Evolutionary conservation across 2,113 vertebrate genomes (phyloP).

Genomic region (Cyanoderma ruficeps): DNA sequence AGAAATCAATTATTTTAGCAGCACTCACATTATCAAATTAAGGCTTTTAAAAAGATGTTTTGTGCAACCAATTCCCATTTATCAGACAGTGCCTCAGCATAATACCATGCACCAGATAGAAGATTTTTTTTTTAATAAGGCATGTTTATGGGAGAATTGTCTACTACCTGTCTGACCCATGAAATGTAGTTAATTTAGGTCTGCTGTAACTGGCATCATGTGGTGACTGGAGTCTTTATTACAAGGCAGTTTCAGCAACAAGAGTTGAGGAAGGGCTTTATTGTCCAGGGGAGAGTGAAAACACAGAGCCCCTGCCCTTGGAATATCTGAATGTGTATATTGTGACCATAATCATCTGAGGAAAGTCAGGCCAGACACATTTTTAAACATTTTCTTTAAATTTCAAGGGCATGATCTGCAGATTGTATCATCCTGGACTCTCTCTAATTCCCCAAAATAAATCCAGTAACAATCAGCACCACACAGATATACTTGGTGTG

Average conservation of each 20-base stretch:
- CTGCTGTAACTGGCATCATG: background rate
- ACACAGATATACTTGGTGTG: background rate
- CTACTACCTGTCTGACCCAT: background rate
- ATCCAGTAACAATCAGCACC: background rate
- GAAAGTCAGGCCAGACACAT: background rate
- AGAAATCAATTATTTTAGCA: background rate
- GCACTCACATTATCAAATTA: background rate
- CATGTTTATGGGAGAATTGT: background rate
- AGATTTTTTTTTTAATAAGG: background rate
- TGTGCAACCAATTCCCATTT: background rate
- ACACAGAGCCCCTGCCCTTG: background rate
- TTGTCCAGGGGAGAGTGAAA: background rate
- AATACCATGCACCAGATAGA: background rate
- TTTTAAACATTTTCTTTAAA: background rate
- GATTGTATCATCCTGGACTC: background rate
- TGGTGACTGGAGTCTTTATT: background rate
- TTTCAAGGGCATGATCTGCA: background rate
- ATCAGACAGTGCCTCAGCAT: background rate
- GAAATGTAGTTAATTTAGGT: background rate
- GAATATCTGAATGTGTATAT: background rate
- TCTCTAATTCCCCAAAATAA: background rate
- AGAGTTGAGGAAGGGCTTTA: background rate
- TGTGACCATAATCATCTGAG: rapidly evolving
- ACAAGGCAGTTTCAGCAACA: background rate
- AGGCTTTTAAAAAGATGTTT: background rate